These are phyloP conservation scores for Kryptopterus vitreolus DNA, from an alignment of 2,797 vertebrate species.

Conservation along the genomic window DNA sequence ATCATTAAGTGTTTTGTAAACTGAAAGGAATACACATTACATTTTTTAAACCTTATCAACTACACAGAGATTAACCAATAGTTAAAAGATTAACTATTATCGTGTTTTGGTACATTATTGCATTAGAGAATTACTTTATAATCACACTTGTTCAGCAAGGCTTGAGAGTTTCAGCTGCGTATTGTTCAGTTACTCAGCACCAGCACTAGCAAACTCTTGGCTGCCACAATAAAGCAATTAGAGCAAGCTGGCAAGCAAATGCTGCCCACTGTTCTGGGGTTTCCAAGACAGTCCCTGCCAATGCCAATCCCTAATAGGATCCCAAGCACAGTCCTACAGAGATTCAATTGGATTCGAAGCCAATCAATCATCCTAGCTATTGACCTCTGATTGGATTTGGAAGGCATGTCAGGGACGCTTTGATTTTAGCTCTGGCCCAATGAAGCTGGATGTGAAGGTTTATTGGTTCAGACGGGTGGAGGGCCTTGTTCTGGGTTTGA, in stretches of 20 bases:
- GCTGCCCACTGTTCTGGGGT: conserved; percentile 38
- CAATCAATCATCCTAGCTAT: conserved; percentile 67
- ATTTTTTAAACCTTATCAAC: neutral
- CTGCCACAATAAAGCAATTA: conserved; percentile 59
- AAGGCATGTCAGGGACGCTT: conserved; percentile 64
- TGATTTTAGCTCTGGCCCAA: conserved; percentile 66
- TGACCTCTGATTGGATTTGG: conserved; percentile 69
- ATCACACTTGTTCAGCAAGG: neutral
- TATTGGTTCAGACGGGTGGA: conserved; percentile 63
- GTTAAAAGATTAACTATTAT: neutral
- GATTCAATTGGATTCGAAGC: conserved; percentile 65
- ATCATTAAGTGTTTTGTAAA: neutral
- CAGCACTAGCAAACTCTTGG: conserved; percentile 25
- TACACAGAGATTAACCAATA: neutral
- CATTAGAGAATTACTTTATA: conserved; percentile 10
- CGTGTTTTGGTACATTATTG: neutral
- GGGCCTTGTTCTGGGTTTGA: conserved; percentile 54
- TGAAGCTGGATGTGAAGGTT: conserved; percentile 65
- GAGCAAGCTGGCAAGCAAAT: conserved; percentile 52
- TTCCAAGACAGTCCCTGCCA: conserved; percentile 59
- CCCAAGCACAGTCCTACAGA: conserved; percentile 49
- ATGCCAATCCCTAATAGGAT: conserved; percentile 63
- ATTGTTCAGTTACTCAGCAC: conserved; percentile 21
- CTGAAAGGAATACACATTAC: neutral
- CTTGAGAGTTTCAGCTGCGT: conserved; percentile 12